These are phyloP conservation scores for Lophius piscatorius DNA, from an alignment of 2,113 vertebrate species.

Conservation along the genomic window DNA sequence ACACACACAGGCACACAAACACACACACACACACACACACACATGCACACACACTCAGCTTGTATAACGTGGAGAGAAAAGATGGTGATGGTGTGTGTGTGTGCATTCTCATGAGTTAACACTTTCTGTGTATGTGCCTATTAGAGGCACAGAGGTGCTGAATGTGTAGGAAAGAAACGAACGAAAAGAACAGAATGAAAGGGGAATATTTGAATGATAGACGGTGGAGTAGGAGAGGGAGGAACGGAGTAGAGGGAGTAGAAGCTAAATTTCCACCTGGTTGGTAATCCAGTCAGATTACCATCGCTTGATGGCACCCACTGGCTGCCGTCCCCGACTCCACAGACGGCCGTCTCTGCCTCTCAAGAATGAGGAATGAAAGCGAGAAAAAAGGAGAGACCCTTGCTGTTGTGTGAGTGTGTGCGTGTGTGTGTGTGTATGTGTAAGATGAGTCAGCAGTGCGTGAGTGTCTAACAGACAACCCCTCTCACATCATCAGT, in stretches of 20 bases:
- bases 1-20: constrained; percentile 32
- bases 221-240: constrained; percentile 18
- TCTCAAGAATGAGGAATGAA: constrained; percentile 67
- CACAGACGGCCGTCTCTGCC: constrained; percentile 64
- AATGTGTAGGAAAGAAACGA: constrained; percentile 11
- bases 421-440: constrained; percentile 25
- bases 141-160: constrained; percentile 11
- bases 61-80: constrained; percentile 13
- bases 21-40: constrained; percentile 20
- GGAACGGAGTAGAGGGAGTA: constrained; percentile 39
- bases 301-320: constrained; percentile 77
- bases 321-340: constrained; percentile 66
- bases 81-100: neutral
- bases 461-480: constrained; percentile 38
- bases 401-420: constrained; percentile 20
- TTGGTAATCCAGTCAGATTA: constrained; percentile 84
- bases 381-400: constrained; percentile 49
- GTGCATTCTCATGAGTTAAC: too few species aligned
- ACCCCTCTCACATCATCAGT: constrained; percentile 5
- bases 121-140: neutral
- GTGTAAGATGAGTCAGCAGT: constrained; percentile 71
- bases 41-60: constrained; percentile 27
- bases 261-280: constrained; percentile 82
- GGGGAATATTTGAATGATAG: constrained; percentile 37
- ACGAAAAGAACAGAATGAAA: neutral